Base-by-base conservation (phyloP, 2,113 vertebrate species). In the Poeciliopsis occidentalis region DNA sequence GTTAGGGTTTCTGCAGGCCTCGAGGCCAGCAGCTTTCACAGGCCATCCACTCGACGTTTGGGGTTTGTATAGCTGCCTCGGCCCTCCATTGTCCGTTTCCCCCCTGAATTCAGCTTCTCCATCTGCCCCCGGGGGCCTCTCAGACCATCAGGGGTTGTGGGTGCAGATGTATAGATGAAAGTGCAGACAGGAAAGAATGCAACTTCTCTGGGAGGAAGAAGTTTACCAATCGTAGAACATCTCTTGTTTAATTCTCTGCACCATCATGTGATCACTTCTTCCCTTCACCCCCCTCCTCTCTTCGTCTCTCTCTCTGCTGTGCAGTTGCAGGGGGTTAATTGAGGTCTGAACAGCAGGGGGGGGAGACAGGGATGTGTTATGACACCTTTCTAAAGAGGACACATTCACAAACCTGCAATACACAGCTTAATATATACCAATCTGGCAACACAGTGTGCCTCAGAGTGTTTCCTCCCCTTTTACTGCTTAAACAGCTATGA, bases 321-420 rank as follows among this genome's bases (percentile, higher is more conserved):
- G 85, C 80, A 88, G 85, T 90, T 75, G 82, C 75, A 79, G 90
- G 89, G 89, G 92, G 92, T 91, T 91, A 91, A 91, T 93, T 89
- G 88, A 91, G 90, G 91, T 91, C 85, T 74, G 61, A 89, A 68
- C 89, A 89, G 81, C 86, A 76, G n/a, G 91, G 90, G 84, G 87
- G 87, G 81, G 75, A 3, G 2, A 32, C 2, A 37, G 34, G 34
- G 34, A 10, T 37, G 34, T 73, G 87, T 91, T 91, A 89, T 86
- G 81, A 90, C 86, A 93, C 89, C 81, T 89, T 86, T 81, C 63
- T 62, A 72, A 76, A 80, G 72, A 81, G 70, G 51, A 71, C 57
- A 80, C 66, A 82, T 65, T 54, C 70, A 65, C 67, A 71, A 32
- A 71, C 64, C 57, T 62, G 51, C 31, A 61, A 31, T 44, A 71